A percentile compares a stretch with the other conserved stretches of the same genome.
Evolutionary conservation across 2,797 vertebrate species (phyloP).

Genomic region (Ataeniobius toweri): DNA sequence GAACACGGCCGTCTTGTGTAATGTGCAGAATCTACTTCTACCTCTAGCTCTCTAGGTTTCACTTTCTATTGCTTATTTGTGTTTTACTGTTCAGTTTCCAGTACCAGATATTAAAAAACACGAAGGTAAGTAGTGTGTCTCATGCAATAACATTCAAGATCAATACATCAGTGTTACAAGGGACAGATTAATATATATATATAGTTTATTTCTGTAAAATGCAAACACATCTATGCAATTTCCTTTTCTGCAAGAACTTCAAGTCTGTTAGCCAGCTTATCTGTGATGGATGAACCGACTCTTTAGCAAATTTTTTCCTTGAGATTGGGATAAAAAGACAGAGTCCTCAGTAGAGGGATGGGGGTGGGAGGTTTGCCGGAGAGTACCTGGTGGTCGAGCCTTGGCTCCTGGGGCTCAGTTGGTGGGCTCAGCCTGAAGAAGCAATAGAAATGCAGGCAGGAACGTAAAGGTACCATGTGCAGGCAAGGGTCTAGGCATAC

Average conservation of each 20-base stretch:
- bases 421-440: not conserved
- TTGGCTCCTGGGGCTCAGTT: no score
- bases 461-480: not conserved
- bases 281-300: not conserved
- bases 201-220: not conserved
- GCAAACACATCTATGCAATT: not conserved
- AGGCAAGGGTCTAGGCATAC: not conserved
- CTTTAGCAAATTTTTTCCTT: not conserved
- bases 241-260: not conserved
- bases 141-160: not conserved
- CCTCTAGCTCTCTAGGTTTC: not conserved
- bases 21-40: not conserved
- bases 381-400: no score
- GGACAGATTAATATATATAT: not conserved
- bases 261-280: not conserved
- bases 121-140: not conserved
- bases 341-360: not conserved
- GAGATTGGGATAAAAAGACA: no score
- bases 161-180: no score
- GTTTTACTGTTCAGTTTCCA: not conserved
- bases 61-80: not conserved
- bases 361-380: not conserved
- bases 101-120: no score
- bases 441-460: no score
- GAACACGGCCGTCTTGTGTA: constrained; percentile 19